Conservation (phyloP, 1,140 invertebrate species). For the Aleiodes sp. region DNA sequence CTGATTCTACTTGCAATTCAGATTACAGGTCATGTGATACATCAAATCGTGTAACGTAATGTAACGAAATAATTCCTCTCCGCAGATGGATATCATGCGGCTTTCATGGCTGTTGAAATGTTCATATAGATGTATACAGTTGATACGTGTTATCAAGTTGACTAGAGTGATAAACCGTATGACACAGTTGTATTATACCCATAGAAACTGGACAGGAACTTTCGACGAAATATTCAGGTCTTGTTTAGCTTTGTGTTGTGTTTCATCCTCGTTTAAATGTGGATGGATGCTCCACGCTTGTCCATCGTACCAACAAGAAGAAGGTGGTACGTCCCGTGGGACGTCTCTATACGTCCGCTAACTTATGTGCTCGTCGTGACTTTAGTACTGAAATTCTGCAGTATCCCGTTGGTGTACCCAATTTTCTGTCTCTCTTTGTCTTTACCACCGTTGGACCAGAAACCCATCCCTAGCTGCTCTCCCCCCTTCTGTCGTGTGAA, state of each 20-base stretch:
- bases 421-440: no score
- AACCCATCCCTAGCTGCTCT: background rate
- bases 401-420: background rate
- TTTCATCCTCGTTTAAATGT: background rate
- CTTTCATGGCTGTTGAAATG: no score
- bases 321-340: background rate
- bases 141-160: background rate
- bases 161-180: slow-evolving; percentile 3
- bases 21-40: no score
- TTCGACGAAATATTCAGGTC: slow-evolving; percentile 15
- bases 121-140: background rate
- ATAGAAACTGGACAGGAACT: background rate
- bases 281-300: background rate
- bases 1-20: no score
- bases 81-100: no score
- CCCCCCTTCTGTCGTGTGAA: slow-evolving; percentile 23
- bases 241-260: slow-evolving; percentile 5
- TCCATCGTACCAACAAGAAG: slow-evolving; percentile 14
- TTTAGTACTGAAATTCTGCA: background rate
- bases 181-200: background rate
- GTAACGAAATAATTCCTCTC: no score
- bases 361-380: slow-evolving; percentile 18
- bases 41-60: no score
- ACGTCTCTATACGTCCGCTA: slow-evolving; percentile 3
- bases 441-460: no score